Evolutionary conservation across 2,113 vertebrate species (phyloP), one percentile per base, ranked within the genome.

Genomic region (Parus major): DNA sequence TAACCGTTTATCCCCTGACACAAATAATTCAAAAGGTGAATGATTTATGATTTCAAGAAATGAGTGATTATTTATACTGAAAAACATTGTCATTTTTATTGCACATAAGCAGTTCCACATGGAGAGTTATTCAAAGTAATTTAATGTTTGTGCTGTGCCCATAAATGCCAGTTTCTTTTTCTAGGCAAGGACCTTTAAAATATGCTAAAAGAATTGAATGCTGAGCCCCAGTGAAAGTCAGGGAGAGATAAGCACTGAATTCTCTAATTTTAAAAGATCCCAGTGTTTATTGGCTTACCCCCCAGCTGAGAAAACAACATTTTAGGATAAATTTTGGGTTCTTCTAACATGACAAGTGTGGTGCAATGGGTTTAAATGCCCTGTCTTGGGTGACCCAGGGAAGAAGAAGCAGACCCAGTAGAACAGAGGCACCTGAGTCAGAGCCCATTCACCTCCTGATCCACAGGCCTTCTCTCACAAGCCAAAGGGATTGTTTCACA

Each of bases 41-140:
- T 82, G 68, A 96, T 93, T 92, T 92, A 80, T 77, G n/a, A 42
- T 95, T 93, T 94, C 50, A 88, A 93, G 46, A 88, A 88, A 80
- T 31, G 11, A 78, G 27, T 88, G 36, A 83, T 92, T 90, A 86
- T 88, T 93, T 93, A 41, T 86, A 25, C 35, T 42, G 63, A 59
- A 53, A 92, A 94, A 79, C 15, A 15, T 50, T 66, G 47, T 44
- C 11, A 6, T 36, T 92, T 92, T 96, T 96, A 88, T 83, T 83
- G 88, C 47, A 83, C 44, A 65, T 42, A 63, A 93, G 31, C 82
- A 82, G 76, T 95, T 95, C 75, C 75, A 85, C 75, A 78, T 56
- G 64, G 59, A 81, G 76, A 78, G 27, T 75, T 93, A 86, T 47
- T 94, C 92, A 71, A 88, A 92, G 72, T 60, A 71, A 33, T 81